Base-by-base conservation (phyloP, 2,888 invertebrate genomes). In the Listrodromus nycthemerus region DNA sequence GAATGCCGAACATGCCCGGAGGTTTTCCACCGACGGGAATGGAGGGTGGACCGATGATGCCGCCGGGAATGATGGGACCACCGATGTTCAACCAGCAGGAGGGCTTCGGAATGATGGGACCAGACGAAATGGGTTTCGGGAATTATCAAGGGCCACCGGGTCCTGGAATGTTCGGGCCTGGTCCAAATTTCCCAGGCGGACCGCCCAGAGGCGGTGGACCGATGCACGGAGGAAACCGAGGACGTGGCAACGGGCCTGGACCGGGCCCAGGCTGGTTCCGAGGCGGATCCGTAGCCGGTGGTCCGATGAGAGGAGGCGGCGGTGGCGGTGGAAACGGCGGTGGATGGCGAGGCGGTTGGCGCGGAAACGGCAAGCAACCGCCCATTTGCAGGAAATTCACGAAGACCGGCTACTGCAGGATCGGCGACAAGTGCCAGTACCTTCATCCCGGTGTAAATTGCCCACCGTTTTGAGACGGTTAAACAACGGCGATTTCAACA, bases 361-460 rank as follows among this genome's bases (percentile, higher is more conserved):
- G 93, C 45, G 92, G 92, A 1, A 91, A 87, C 30, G 89, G 90
- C 0, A 93, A 93, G 75, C 93, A 92, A 61, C 92, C 93, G 0
- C 92, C 92, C 0, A 91, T 96, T 16, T 98, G 98, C 92, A 96
- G 97, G 91, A 96, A 97, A 92, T 97, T 97, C 90, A 96, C 96
- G 92, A 96, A 96, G 89, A 96, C 95, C 88, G 98, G 98, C 0
- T 97, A 96, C 84, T 98, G 98, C 94, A 95, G 97, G 71, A 96
- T 97, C 91, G 97, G 97, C 77, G 97, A 97, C 88, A 96, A 96
- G 88, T 98, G 98, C 94, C 95, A 96, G 75, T 98, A 97, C 93
- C 94, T 97, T 87, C 98, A 98, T 94, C 97, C 97, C 2, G 96
- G 95, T 85, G 94, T 95, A 24, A 95, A 95, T 92, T 95, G 95